Evolutionary conservation across 2,797 vertebrate genomes (phyloP), one percentile per base, ranked within the genome.

Genomic region (Sebastes trivittatus): DNA sequence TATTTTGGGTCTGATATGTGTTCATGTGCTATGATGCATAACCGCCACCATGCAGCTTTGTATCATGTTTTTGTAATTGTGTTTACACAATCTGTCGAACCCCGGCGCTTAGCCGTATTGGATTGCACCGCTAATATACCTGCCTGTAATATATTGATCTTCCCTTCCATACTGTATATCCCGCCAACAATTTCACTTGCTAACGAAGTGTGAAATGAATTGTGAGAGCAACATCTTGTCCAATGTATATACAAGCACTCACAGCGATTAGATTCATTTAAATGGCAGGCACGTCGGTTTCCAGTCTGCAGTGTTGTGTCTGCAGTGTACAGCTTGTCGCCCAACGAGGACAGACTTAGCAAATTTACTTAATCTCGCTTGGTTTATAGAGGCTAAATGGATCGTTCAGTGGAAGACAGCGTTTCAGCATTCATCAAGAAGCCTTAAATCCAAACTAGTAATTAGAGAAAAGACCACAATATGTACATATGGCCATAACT

Each of bases 141-240:
- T 88, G 70, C 20, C 80, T 79, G 58, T 81, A 80, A 88, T 73
- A 71, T 88, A 92, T 91, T 83, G 86, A 93, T 91, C 82, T 72
- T 61, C 16, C 76, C 52, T 80, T 80, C 80, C 52, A 76, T 83
- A 87, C 75, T 72, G 81, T 87, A 89, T 71, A 88, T 80, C n/a
- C 75, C 80, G 77, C 76, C 84, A 71, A 85, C 84, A 85, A 85
- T 91, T 86, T 91, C 76, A 78, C 68, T 38, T 70, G 78, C 79
- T 89, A 94, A 94, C 81, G 54, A 93, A 92, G 92, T 92, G 93
- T 94, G 92, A 93, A 94, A 94, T 93, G 86, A 94, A 91, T 83
- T 93, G 87, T 67, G 75, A 81, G 87, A 80, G 71, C 58, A 85
- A 83, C 89, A 90, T 88, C 71, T 86, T 78, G 78, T 90, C 77